phyloP scores from a whole-genome alignment of 1,140 invertebrate genomes.

The Streblospio benedicti region DNA sequence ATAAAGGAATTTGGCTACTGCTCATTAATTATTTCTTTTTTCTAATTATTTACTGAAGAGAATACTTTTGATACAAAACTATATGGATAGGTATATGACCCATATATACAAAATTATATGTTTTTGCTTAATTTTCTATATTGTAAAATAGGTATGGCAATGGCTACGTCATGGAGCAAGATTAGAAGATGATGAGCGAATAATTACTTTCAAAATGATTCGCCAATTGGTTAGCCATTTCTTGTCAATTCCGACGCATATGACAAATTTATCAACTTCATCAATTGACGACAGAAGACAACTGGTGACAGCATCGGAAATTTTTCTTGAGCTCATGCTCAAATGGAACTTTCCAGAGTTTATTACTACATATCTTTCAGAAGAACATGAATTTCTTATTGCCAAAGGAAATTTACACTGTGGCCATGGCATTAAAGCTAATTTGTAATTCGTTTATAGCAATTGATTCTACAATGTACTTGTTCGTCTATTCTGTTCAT shows the following conservation, averaged over 20 bases:
- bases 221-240: conserved; percentile 10
- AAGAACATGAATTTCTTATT: conserved; percentile 20
- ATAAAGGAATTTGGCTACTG: not conserved
- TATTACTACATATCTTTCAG: conserved; percentile 26
- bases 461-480: too few relatives aligned
- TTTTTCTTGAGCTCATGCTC: conserved; percentile 24
- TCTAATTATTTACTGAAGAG: not conserved
- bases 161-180: conserved; percentile 58
- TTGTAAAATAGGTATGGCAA: conserved; percentile 58
- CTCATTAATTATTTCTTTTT: not conserved
- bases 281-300: not conserved
- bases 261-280: not conserved
- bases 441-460: too few relatives aligned
- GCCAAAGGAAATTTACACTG: not conserved
- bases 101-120: too few relatives aligned
- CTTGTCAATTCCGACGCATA: not conserved
- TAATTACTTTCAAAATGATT: conserved; percentile 20
- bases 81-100: too few relatives aligned
- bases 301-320: conserved; percentile 15
- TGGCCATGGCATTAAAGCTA: too few relatives aligned
- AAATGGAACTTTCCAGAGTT: conserved; percentile 28
- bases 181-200: conserved; percentile 31
- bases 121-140: not conserved
- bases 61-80: not conserved
- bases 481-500: too few relatives aligned